phyloP scores from a whole-genome alignment of 1,140 invertebrate genomes.

The Zophobas morio region DNA sequence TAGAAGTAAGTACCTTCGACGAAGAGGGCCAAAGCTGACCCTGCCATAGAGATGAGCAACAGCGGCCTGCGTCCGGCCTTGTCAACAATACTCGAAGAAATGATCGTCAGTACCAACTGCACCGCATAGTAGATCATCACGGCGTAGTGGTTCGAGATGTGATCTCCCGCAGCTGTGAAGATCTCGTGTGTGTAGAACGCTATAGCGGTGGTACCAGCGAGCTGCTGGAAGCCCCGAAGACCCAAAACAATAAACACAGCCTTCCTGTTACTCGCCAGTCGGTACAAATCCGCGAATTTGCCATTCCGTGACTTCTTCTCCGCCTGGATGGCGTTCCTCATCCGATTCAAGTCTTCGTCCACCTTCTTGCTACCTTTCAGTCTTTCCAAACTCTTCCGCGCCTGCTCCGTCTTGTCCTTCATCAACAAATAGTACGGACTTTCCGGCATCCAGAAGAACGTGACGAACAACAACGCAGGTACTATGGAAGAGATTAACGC shows the following conservation, averaged over 20 bases:
- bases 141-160: conserved; percentile 58
- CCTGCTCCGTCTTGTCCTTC: too few species aligned
- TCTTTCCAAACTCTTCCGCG: too few species aligned
- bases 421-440: too few species aligned
- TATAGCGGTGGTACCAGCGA: conserved; percentile 83
- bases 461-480: too few species aligned
- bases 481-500: too few species aligned
- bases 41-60: conserved; percentile 54
- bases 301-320: conserved; percentile 54
- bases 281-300: conserved; percentile 72
- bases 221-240: conserved; percentile 82
- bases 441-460: too few species aligned
- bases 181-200: conserved; percentile 84
- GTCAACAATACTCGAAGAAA: conserved; percentile 80
- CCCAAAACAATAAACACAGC: conserved; percentile 76
- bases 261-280: conserved; percentile 73
- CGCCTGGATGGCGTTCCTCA: too few species aligned
- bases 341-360: too few species aligned
- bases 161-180: conserved; percentile 73
- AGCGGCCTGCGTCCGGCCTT: conserved; percentile 62
- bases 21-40: conserved; percentile 71
- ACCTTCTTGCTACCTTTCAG: too few species aligned
- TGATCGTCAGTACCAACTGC: conserved; percentile 76
- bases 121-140: conserved; percentile 77
- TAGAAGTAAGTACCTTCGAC: conserved; percentile 76